phyloP scores from a whole-genome alignment of 2,888 invertebrate genomes.

The Xestia sexstrigata region DNA sequence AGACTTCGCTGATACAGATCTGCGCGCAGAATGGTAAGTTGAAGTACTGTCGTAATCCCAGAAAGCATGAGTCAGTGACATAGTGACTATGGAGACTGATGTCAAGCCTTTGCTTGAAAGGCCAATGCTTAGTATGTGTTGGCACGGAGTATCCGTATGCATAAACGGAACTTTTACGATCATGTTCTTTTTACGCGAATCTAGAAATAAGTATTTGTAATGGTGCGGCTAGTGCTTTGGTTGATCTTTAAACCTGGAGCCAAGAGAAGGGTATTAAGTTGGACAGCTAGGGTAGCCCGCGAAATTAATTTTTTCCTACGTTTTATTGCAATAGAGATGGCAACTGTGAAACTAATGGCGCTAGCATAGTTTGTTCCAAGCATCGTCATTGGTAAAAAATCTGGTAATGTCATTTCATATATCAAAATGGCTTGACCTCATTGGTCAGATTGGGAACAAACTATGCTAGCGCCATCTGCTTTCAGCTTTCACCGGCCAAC shows the following conservation, averaged over 20 bases:
- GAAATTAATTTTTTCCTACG: too few relatives aligned
- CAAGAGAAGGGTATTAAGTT: too few relatives aligned
- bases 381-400: too few relatives aligned
- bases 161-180: conserved; percentile 40
- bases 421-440: too few relatives aligned
- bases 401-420: too few relatives aligned
- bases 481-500: too few relatives aligned
- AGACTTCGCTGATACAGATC: conserved; percentile 53
- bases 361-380: too few relatives aligned
- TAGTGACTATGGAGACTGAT: conserved; percentile 48
- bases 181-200: conserved; percentile 13
- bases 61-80: conserved; percentile 56
- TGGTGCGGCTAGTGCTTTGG: neutral
- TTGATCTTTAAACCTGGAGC: neutral
- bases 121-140: conserved; percentile 17
- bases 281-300: too few relatives aligned
- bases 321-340: too few relatives aligned
- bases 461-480: too few relatives aligned
- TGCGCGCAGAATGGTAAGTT: conserved; percentile 66
- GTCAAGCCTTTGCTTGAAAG: conserved; percentile 14
- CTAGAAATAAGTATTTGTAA: neutral
- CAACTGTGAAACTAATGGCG: too few relatives aligned
- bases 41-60: conserved; percentile 55
- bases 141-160: conserved; percentile 24
- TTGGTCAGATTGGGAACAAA: too few relatives aligned